Evolutionary conservation across 2,797 vertebrate species (phyloP).

Genomic region (Mionectes olivaceus): DNA sequence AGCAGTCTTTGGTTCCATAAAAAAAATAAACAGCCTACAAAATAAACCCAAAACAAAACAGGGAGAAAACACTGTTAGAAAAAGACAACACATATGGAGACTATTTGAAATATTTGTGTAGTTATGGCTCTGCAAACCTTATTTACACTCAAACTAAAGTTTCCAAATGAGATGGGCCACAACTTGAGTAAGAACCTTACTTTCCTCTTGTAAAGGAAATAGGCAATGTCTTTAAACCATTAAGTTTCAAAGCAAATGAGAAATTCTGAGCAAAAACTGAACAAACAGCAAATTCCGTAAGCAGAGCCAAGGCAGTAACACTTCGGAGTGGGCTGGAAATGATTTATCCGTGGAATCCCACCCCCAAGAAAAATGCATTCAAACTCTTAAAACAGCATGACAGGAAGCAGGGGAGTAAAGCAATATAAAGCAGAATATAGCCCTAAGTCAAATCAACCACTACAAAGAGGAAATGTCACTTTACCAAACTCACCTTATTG

Average conservation of each 20-base stretch:
- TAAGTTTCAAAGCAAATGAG: background rate
- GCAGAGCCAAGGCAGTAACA: background rate
- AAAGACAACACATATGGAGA: background rate
- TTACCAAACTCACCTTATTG: constrained; percentile 90
- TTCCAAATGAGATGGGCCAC: background rate
- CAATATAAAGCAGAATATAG: constrained; percentile 4
- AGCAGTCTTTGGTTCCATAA: constrained; percentile 97
- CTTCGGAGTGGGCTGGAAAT: background rate
- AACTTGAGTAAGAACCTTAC: background rate
- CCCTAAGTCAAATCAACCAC: background rate
- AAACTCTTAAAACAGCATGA: background rate
- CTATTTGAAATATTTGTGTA: background rate
- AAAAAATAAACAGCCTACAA: constrained; percentile 94
- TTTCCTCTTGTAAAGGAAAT: background rate
- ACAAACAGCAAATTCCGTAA: background rate
- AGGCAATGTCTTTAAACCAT: background rate
- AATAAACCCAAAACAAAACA: background rate
- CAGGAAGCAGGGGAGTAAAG: background rate
- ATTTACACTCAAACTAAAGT: background rate
- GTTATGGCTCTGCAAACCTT: background rate
- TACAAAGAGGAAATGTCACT: constrained; percentile 33
- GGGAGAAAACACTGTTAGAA: background rate
- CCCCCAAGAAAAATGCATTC: background rate
- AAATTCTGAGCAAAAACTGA: background rate
- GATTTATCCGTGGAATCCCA: background rate